phyloP scores from a whole-genome alignment of 2,797 vertebrate genomes.

The Bufotes viridis region DNA sequence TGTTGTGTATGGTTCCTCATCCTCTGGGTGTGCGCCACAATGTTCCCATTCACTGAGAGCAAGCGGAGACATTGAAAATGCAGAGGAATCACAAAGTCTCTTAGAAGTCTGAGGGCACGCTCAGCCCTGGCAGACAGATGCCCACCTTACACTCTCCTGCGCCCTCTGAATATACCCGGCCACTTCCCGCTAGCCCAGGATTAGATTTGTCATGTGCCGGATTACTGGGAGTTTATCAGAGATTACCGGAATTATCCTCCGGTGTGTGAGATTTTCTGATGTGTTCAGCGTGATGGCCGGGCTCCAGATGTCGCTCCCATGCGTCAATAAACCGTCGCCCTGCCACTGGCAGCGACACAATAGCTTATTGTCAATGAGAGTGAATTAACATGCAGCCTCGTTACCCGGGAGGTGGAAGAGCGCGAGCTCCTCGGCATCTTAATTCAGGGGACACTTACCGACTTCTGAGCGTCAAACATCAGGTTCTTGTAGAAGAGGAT shows the following conservation, averaged over 20 bases:
- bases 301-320: background rate
- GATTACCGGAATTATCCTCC: background rate
- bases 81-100: no score
- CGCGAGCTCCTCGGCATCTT: background rate
- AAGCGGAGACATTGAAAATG: no score
- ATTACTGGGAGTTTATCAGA: background rate
- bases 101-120: no score
- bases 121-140: no score
- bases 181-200: no score
- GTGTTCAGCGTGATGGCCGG: background rate
- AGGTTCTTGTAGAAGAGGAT: slow-evolving; percentile 86
- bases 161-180: no score
- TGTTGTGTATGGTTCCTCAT: no score
- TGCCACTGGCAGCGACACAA: slow-evolving; percentile 12
- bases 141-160: no score
- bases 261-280: background rate
- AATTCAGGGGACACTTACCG: slow-evolving; percentile 73
- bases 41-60: no score
- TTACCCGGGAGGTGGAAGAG: background rate
- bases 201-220: background rate
- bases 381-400: slow-evolving; percentile 33
- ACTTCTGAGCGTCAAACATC: slow-evolving; percentile 87
- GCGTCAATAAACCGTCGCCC: background rate
- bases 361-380: background rate
- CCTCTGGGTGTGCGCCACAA: no score